A percentile compares a stretch with the other conserved stretches of the same genome.
Conservation (phyloP, 1,140 invertebrate species). For the Ostrea denselamellosa region DNA sequence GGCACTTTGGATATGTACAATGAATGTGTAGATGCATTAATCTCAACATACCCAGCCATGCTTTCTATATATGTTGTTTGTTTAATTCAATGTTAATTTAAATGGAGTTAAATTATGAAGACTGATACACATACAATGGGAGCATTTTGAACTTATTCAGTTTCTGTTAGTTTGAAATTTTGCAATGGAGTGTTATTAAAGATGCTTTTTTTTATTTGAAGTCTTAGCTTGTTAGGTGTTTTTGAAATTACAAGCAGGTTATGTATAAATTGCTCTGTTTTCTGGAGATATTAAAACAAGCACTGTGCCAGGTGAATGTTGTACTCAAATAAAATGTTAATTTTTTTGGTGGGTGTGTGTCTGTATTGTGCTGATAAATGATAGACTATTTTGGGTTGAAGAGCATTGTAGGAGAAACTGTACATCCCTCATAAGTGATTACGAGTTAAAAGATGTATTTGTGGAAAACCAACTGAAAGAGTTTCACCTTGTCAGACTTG, state of each 20-base stretch:
- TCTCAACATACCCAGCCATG: neutral
- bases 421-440: no score
- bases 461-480: no score
- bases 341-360: neutral
- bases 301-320: conserved; percentile 6
- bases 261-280: neutral
- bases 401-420: no score
- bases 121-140: neutral
- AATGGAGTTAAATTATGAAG: neutral
- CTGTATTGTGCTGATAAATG: neutral
- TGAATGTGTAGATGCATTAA: neutral
- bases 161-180: neutral
- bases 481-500: no score
- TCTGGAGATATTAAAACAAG: neutral
- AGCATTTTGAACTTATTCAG: neutral
- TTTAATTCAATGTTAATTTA: neutral
- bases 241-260: conserved; percentile 16
- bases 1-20: neutral
- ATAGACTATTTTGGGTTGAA: no score
- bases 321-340: conserved; percentile 28
- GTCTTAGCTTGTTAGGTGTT: neutral
- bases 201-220: neutral
- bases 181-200: neutral
- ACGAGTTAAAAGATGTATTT: no score
- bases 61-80: neutral